phyloP scores from a whole-genome alignment of 2,797 vertebrate genomes.

The Chromis chromis region DNA sequence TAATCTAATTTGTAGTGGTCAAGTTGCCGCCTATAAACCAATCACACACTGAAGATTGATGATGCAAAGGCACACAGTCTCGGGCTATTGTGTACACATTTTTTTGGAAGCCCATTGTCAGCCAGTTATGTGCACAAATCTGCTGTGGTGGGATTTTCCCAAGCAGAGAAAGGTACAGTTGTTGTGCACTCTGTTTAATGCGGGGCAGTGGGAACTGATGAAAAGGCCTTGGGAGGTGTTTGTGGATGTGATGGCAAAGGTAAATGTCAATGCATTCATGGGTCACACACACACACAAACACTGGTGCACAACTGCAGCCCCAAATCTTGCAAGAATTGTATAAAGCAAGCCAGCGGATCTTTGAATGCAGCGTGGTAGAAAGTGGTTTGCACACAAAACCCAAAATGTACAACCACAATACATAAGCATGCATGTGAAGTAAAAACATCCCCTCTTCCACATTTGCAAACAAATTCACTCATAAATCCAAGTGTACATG shows the following conservation, averaged over 20 bases:
- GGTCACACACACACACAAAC: slow-evolving; percentile 56
- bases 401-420: background rate
- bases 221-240: slow-evolving; percentile 85
- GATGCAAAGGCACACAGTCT: slow-evolving; percentile 41
- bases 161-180: slow-evolving; percentile 6
- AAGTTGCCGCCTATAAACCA: slow-evolving; percentile 64
- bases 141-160: slow-evolving; percentile 48
- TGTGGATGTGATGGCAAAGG: slow-evolving; percentile 81
- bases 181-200: slow-evolving; percentile 31
- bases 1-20: slow-evolving; percentile 74
- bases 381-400: slow-evolving; percentile 15
- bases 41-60: slow-evolving; percentile 47
- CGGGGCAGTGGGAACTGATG: slow-evolving; percentile 71
- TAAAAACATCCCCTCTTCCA: background rate
- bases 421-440: background rate
- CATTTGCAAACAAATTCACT: slow-evolving; percentile 10
- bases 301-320: background rate
- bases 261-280: slow-evolving; percentile 95
- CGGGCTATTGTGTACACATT: slow-evolving; percentile 32
- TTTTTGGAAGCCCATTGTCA: slow-evolving; percentile 45
- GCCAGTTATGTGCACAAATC: slow-evolving; percentile 10
- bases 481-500: background rate
- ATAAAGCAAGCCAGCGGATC: background rate
- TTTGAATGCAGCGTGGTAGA: slow-evolving; percentile 5
- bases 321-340: slow-evolving; percentile 7